These are phyloP conservation scores for Pseudotriccus pelzelni DNA, from an alignment of 2,797 vertebrate genomes.

Conservation along the genomic window DNA sequence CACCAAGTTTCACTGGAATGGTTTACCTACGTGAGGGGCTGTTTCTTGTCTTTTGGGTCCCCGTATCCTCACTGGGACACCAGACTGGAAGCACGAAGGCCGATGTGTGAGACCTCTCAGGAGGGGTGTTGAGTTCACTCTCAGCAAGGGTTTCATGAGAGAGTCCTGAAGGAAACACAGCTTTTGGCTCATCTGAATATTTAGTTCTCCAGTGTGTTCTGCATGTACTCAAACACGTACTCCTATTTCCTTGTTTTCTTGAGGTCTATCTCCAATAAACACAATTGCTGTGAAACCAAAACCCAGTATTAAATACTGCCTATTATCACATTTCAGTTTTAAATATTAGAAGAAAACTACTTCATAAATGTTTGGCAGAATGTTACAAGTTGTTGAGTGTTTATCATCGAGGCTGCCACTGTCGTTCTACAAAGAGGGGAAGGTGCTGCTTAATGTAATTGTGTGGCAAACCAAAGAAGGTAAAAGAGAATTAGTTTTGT, in stretches of 20 bases:
- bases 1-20: neutral
- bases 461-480: neutral
- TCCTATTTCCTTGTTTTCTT: conserved; percentile 34
- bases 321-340: neutral
- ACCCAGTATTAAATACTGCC: neutral
- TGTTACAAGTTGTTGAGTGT: neutral
- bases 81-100: conserved; percentile 24
- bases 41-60: conserved; percentile 47
- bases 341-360: neutral
- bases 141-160: conserved; percentile 27
- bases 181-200: conserved; percentile 55
- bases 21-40: neutral
- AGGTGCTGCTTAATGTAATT: neutral
- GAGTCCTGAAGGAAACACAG: neutral
- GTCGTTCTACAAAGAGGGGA: neutral
- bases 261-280: conserved; percentile 25
- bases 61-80: conserved; percentile 60
- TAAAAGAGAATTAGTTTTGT: neutral
- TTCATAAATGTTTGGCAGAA: neutral
- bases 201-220: neutral
- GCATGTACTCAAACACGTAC: conserved; percentile 9
- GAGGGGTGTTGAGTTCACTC: conserved; percentile 61
- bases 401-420: neutral
- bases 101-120: conserved; percentile 45
- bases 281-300: neutral